These are phyloP conservation scores for Didymodactylos carnosus DNA, from an alignment of 2,888 invertebrate species.

Conservation along the genomic window DNA sequence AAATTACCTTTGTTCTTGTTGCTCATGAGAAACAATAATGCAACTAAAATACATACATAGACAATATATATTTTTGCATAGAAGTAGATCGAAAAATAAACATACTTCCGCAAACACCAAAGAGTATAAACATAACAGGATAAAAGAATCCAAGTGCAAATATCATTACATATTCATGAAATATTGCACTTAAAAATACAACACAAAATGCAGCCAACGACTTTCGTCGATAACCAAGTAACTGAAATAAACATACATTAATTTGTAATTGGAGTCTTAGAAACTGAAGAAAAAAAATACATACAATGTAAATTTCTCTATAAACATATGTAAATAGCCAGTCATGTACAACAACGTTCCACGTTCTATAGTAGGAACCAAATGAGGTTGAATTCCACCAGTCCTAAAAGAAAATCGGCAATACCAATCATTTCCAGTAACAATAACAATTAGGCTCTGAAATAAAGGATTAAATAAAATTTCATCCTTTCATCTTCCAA, in stretches of 20 bases:
- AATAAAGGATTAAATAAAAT: too few relatives aligned
- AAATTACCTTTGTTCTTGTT: conserved; percentile 24
- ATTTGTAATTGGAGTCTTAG: background rate
- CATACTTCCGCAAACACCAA: conserved; percentile 47
- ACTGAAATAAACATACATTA: background rate
- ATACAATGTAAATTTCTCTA: conserved; percentile 41
- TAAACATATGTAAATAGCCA: conserved; percentile 79
- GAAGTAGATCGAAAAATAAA: conserved; percentile 7
- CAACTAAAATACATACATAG: too few relatives aligned
- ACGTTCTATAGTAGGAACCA: conserved; percentile 63
- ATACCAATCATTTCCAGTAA: too few relatives aligned
- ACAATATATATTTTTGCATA: too few relatives aligned
- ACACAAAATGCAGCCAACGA: conserved; percentile 47
- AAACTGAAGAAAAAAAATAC: background rate
- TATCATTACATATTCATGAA: conserved; percentile 67
- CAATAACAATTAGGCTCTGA: too few relatives aligned
- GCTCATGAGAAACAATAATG: background rate
- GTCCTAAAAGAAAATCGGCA: conserved; percentile 50
- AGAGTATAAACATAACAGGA: conserved; percentile 59
- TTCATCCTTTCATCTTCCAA: too few relatives aligned
- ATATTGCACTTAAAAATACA: conserved; percentile 58
- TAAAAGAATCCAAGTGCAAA: conserved; percentile 64
- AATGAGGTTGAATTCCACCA: conserved; percentile 84
- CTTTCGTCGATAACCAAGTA: conserved; percentile 8
- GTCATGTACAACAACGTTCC: conserved; percentile 83